Evolutionary conservation across 1,140 invertebrate genomes (phyloP), one percentile per base, ranked within the genome.

Genomic region (Conus ventricosus): DNA sequence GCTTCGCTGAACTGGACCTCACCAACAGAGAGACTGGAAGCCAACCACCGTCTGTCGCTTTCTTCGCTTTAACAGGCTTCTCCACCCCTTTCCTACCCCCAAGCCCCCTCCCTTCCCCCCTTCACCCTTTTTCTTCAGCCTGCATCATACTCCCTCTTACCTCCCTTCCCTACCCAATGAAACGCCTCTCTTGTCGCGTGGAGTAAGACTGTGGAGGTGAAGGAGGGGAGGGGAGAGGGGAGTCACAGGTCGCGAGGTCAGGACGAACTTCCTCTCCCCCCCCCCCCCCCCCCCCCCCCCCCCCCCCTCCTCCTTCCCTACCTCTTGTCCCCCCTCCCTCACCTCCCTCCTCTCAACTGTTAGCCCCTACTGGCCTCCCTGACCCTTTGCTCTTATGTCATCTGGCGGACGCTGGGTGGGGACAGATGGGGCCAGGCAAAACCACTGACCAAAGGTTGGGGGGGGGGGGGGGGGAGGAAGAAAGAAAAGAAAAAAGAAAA

Each of bases 331-430:
- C 67, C 67, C 67, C 67, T 0, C 23, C 67, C 23, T 8, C 23
- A 71, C 60, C 60, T 20, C 39, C 39, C 39, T 39, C 39, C 3
- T 39, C 57, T 78, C 84, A 75, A 27, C 84, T 15, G 67, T 85
- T 55, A 87, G 71, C 85, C 85, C 71, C 76, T 85, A 23, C 84
- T 85, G 84, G 84, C 84, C 84, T 57, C 75, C 71, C 71, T 87
- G 85, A 87, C 85, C 85, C 57, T 85, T 85, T 87, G 85, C 39
- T 80, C 71, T 87, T 87, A 87, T 87, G 85, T 87, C 85, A 87
- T 80, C 53, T 80, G 75, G 67, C 53, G 53, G 54, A 4, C 71
- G 20, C 11, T 23, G 63, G 20, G 53, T 23, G 39, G 51, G 75
- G 53, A 51, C 85, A 87, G 85, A 87, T 87, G 85, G 39, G 23